These are phyloP conservation scores for Brachionus angularis DNA, from an alignment of 1,140 invertebrate species.

Conservation along the genomic window DNA sequence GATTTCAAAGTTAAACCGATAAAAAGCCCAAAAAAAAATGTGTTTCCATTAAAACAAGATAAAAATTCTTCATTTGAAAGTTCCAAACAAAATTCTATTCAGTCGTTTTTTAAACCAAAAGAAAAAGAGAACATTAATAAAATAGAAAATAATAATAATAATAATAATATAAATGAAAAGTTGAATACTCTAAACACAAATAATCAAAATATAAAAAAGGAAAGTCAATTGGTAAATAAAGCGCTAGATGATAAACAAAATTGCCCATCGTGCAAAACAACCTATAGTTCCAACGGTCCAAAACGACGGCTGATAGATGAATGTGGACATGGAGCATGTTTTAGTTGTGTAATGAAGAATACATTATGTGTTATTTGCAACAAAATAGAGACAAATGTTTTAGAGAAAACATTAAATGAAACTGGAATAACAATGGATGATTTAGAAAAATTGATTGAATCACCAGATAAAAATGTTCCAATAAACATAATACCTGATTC, in stretches of 20 bases:
- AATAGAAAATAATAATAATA: no score
- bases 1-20: no score
- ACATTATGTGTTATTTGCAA: not conserved
- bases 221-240: not conserved
- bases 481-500: not conserved
- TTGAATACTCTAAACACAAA: not conserved
- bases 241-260: not conserved
- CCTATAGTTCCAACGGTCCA: not conserved
- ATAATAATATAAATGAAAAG: no score
- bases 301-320: not conserved
- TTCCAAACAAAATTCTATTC: no score
- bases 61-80: no score
- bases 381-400: not conserved
- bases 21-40: no score
- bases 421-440: not conserved
- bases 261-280: not conserved
- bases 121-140: not conserved
- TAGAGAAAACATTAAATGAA: not conserved
- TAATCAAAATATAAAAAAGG: not conserved
- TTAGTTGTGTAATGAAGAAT: conserved; percentile 12
- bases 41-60: no score
- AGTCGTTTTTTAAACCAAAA: no score
- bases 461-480: not conserved
- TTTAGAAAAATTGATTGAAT: not conserved
- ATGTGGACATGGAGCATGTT: conserved; percentile 34